Base-by-base conservation (phyloP, 2,113 vertebrate species). In the Aleadryas rufinucha region DNA sequence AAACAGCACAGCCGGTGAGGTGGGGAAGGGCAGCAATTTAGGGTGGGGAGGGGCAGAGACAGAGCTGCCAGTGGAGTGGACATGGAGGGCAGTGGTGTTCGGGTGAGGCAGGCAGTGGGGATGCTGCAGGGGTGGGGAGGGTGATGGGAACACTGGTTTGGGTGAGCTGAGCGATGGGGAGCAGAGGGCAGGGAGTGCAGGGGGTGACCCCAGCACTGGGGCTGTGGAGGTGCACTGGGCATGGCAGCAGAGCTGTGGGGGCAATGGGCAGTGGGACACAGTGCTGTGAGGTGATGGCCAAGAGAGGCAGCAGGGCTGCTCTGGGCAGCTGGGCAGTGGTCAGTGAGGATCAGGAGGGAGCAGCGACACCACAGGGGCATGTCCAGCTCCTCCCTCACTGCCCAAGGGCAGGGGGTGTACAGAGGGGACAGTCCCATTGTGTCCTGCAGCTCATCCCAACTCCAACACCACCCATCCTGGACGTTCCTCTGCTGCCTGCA, bases 321-420 rank as follows among this genome's bases (percentile, higher is more conserved):
- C 69, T 61, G 71, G 57, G 11, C 0, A 15, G 31, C 9, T 2
- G 4, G 27, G 9, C 64, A 74, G 31, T 2, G 2, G 26, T 11
- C 66, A 89, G 31, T 1, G 18, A 56, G 31, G 50, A 17, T 26
- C 56, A 65, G 28, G 21, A 61, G 30, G 24, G 28, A 89, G 57
- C 30, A 69, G 41, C 0, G 0, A 20, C 31, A 31, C 28, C 10
- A 11, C 3, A 0, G 39, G 52, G 20, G 4, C 61, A 59, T 39
- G 23, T 42, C 44, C 71, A 88, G 57, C 47, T 86, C 63, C 33
- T 59, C 35, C 22, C 19, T 57, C 1, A 0, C 17, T 63, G 47
- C 44, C 41, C 1, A 0, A 20, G 79, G 3, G 2, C 41, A 33
- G 37, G 61, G 13, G 15, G 7, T 12, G 8, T 12, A 21, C 1